These are phyloP conservation scores for Spheniscus humboldti DNA, from an alignment of 2,797 vertebrate genomes.

Conservation along the genomic window DNA sequence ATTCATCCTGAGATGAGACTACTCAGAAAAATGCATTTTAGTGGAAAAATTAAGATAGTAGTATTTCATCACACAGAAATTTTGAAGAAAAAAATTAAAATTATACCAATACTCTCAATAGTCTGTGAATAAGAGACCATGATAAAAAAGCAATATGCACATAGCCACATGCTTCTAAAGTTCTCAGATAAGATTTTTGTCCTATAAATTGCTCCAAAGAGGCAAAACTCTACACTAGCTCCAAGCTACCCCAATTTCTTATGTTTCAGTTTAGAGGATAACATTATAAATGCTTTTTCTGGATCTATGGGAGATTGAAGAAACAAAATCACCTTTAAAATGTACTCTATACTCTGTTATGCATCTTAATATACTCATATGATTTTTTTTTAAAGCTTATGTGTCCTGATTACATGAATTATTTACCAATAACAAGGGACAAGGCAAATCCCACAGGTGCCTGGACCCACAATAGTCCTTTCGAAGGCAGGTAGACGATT, in stretches of 20 bases:
- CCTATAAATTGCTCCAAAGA: neutral
- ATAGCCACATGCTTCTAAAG: neutral
- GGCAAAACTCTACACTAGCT: neutral
- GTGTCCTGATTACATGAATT: neutral
- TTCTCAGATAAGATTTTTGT: neutral
- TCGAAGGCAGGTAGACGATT: slow-evolving; percentile 78
- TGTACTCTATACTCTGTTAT: neutral
- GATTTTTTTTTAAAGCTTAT: neutral
- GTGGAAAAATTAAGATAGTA: neutral
- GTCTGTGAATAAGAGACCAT: neutral
- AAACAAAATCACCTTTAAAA: neutral
- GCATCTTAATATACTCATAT: neutral
- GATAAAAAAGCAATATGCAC: neutral
- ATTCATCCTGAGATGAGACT: neutral
- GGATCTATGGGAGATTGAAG: neutral
- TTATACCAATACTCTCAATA: neutral
- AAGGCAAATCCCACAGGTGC: slow-evolving; percentile 79
- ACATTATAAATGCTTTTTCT: neutral
- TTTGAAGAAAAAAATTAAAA: neutral
- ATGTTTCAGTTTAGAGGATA: neutral
- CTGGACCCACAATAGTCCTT: slow-evolving; percentile 80
- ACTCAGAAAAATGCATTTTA: neutral
- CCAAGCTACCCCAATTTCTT: neutral
- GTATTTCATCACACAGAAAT: neutral
- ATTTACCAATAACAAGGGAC: slow-evolving; percentile 80